Evolutionary conservation across 2,888 invertebrate genomes (phyloP).

Genomic region (Prosopocoilus inquinatus): DNA sequence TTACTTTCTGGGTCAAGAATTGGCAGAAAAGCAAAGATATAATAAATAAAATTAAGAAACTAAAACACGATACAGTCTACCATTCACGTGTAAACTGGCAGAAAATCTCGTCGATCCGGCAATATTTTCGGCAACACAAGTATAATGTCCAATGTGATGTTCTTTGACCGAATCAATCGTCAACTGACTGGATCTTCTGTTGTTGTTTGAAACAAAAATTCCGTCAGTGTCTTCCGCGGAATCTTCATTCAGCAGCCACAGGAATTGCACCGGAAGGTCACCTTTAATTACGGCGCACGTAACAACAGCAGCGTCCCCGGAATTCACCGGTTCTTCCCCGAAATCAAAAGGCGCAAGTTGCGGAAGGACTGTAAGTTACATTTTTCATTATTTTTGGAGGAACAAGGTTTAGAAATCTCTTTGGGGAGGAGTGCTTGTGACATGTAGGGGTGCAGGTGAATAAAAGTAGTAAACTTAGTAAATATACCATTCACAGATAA

Average conservation of each 20-base stretch:
- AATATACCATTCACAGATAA: conserved; percentile 71
- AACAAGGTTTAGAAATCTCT: not conserved
- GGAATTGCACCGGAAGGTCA: conserved; percentile 68
- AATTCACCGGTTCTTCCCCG: conserved; percentile 58
- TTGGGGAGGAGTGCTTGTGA: not conserved
- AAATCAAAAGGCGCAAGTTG: conserved; percentile 60
- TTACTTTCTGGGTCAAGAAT: no score
- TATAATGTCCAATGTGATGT: conserved; percentile 72
- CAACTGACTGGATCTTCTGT: conserved; percentile 54
- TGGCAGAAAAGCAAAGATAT: no score
- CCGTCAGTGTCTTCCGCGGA: conserved; percentile 59
- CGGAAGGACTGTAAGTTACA: conserved; percentile 47
- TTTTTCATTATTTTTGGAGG: not conserved
- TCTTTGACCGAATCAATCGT: conserved; percentile 69
- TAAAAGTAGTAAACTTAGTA: not conserved
- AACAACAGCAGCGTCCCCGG: conserved; percentile 67
- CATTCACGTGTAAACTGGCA: conserved; percentile 68
- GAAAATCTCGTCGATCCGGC: conserved; percentile 68
- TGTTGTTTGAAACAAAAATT: conserved; percentile 52
- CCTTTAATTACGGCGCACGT: conserved; percentile 71
- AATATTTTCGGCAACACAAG: conserved; percentile 67
- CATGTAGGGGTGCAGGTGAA: no score
- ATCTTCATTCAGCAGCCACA: conserved; percentile 71
- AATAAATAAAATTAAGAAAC: conserved; percentile 15
- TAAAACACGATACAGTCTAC: conserved; percentile 49